Evolutionary conservation across 2,888 invertebrate genomes (phyloP).

Genomic region (Ormia ochracea): DNA sequence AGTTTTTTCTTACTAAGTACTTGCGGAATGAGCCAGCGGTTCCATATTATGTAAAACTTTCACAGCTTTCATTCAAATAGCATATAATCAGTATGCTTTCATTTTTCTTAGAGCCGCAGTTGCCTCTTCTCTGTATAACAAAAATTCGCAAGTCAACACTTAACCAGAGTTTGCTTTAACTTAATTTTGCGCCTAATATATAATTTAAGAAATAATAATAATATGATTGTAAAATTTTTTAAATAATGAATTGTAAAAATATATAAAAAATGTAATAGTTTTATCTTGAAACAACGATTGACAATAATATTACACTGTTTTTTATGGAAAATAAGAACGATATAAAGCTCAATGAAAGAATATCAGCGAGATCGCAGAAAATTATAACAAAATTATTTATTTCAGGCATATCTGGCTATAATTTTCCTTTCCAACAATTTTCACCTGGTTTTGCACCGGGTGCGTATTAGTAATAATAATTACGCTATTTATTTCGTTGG

Average conservation of each 20-base stretch:
- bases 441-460: not conserved
- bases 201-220: constrained; percentile 22
- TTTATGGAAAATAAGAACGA: no score
- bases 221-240: constrained; percentile 37
- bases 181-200: constrained; percentile 61
- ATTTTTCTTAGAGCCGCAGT: not conserved
- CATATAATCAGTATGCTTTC: not conserved
- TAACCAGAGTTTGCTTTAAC: constrained; percentile 46
- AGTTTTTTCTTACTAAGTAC: no score
- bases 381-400: no score
- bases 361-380: no score
- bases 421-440: not conserved
- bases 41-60: no score
- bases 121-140: constrained; percentile 22
- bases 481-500: not conserved
- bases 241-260: not conserved
- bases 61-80: no score
- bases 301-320: no score
- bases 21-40: no score
- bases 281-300: no score
- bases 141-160: constrained; percentile 21
- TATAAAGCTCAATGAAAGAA: no score
- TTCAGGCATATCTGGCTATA: not conserved
- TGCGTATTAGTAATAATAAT: constrained; percentile 32
- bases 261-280: not conserved